A percentile compares a stretch with the other conserved stretches of the same genome.
These are phyloP conservation scores for Peribatodes rhomboidaria DNA, from an alignment of 2,888 invertebrate genomes.

Conservation along the genomic window DNA sequence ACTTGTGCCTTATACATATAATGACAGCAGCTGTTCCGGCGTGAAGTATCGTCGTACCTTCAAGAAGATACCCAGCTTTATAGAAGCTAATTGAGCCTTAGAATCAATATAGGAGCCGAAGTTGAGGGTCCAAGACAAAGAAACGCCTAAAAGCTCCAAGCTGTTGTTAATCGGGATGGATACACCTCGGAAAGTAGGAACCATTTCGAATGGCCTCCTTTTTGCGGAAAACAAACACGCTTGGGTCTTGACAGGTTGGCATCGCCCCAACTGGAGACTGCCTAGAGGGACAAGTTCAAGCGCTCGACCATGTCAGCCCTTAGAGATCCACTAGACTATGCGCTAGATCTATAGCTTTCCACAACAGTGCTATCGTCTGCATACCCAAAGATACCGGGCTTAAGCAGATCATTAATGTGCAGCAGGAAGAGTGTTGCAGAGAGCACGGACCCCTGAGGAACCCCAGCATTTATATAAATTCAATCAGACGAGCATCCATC, in stretches of 20 bases:
- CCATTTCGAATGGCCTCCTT: not conserved
- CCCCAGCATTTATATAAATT: too few species aligned
- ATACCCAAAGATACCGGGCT: not conserved
- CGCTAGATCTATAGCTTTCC: not conserved
- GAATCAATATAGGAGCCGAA: not conserved
- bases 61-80: not conserved
- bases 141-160: not conserved
- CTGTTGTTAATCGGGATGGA: not conserved
- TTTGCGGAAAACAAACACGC: not conserved
- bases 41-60: not conserved
- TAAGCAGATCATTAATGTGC: not conserved
- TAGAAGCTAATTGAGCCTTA: conserved; percentile 48
- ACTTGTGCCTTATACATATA: not conserved
- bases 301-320: not conserved
- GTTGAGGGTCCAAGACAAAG: not conserved
- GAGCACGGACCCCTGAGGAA: too few species aligned
- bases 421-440: not conserved
- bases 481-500: too few species aligned
- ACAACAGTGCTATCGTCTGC: not conserved
- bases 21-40: not conserved
- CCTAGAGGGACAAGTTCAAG: not conserved
- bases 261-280: not conserved
- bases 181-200: not conserved
- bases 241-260: not conserved
- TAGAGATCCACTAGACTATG: not conserved